A percentile compares a stretch with the other conserved stretches of the same genome.
phyloP scores from a whole-genome alignment of 2,113 vertebrate species.

The Vanacampus margaritifer region DNA sequence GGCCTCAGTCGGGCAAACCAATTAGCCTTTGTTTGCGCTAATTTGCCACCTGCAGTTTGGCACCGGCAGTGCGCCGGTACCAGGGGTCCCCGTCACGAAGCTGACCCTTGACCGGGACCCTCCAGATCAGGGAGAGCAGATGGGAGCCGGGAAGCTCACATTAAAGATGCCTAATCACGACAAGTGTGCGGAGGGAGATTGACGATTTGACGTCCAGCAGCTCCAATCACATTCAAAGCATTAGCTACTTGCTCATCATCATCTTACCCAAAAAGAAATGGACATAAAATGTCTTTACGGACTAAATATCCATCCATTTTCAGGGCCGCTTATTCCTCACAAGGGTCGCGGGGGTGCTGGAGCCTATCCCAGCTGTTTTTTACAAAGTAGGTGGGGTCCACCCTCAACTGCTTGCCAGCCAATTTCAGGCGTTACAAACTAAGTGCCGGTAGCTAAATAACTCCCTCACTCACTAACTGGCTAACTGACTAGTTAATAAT shows the following conservation, averaged over 20 bases:
- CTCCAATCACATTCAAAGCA: slow-evolving; percentile 35
- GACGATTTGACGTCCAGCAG: slow-evolving; percentile 32
- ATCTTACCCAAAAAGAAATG: slow-evolving; percentile 19
- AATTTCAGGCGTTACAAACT: too few relatives aligned
- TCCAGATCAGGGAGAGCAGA: slow-evolving; percentile 51
- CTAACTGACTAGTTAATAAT: too few relatives aligned
- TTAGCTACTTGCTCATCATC: slow-evolving; percentile 33
- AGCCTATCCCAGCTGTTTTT: too few relatives aligned
- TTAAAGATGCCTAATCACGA: slow-evolving; percentile 62
- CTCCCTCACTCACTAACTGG: too few relatives aligned
- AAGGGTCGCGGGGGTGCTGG: too few relatives aligned
- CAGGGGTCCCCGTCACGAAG: slow-evolving; percentile 36
- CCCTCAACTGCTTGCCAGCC: neutral
- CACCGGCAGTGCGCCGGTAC: slow-evolving; percentile 20
- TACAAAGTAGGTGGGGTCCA: too few relatives aligned
- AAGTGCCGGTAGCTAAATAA: too few relatives aligned
- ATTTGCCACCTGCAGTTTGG: slow-evolving; percentile 55
- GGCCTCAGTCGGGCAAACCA: slow-evolving; percentile 6
- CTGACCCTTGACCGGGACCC: slow-evolving; percentile 19
- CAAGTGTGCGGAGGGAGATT: slow-evolving; percentile 40
- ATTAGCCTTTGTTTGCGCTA: slow-evolving; percentile 41
- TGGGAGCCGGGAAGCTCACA: slow-evolving; percentile 49
- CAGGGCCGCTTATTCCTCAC: too few relatives aligned
- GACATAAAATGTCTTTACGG: slow-evolving; percentile 7
- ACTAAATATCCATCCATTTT: too few relatives aligned